Evolutionary conservation across 2,888 invertebrate genomes (phyloP).

Genomic region (Tholera decimalis): DNA sequence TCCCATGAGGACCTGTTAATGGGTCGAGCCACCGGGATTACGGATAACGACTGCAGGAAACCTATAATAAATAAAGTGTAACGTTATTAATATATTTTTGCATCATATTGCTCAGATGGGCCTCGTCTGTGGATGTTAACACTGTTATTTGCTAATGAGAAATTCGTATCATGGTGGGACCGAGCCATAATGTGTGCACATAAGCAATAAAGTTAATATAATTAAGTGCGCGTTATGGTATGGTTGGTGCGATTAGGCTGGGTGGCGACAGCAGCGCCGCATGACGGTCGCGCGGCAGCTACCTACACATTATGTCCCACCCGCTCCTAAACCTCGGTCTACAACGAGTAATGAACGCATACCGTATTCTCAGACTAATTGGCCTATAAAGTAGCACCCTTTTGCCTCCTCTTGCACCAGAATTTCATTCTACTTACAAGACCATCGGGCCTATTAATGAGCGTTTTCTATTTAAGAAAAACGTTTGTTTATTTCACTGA

Average conservation of each 20-base stretch:
- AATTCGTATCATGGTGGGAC: conserved; percentile 73
- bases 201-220: conserved; percentile 82
- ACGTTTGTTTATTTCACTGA: conserved; percentile 42
- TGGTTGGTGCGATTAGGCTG: conserved; percentile 44
- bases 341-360: conserved; percentile 78
- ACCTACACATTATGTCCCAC: conserved; percentile 44
- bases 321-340: conserved; percentile 70
- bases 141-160: conserved; percentile 70
- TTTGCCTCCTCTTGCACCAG: conserved; percentile 68
- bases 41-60: conserved; percentile 22
- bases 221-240: conserved; percentile 72
- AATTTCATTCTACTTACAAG: conserved; percentile 75
- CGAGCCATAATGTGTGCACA: conserved; percentile 70
- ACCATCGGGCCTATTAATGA: conserved; percentile 54
- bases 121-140: conserved; percentile 52
- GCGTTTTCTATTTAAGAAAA: conserved; percentile 50
- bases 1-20: no score
- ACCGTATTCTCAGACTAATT: conserved; percentile 82
- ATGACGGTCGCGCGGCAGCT: conserved; percentile 30
- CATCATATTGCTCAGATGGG: conserved; percentile 39
- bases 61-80: conserved; percentile 47
- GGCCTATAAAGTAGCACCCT: conserved; percentile 78
- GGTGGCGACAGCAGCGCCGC: conserved; percentile 21
- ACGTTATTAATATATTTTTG: conserved; percentile 44
- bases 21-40: no score